Conservation (phyloP, 2,888 invertebrate species). For the Catocala fraxini region DNA sequence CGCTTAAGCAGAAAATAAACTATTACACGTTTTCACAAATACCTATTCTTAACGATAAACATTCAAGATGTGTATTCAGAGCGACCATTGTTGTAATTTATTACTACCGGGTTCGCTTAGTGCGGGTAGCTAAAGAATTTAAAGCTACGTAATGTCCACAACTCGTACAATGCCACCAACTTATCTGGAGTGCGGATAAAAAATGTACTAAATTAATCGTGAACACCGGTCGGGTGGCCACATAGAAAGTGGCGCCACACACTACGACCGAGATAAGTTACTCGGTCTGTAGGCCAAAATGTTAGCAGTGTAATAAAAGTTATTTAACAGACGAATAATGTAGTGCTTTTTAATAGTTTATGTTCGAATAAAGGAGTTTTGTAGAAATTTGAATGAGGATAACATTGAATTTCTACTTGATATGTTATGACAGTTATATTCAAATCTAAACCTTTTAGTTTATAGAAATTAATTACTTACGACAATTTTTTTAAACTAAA, state of each 20-base stretch:
- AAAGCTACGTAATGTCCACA: constrained; percentile 3
- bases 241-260: not conserved
- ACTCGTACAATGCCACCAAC: not conserved
- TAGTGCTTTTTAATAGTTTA: not conserved
- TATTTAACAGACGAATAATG: not conserved
- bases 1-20: not conserved
- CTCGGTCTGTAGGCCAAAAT: not conserved
- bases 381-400: too few relatives aligned
- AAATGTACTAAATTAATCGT: not conserved
- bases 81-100: constrained; percentile 9
- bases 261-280: not conserved
- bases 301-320: not conserved
- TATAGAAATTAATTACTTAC: too few relatives aligned
- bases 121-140: constrained; percentile 3
- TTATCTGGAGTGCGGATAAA: not conserved
- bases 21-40: not conserved
- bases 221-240: not conserved
- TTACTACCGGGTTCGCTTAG: not conserved
- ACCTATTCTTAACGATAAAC: constrained; percentile 5
- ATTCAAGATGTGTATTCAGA: constrained; percentile 1
- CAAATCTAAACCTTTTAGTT: too few relatives aligned
- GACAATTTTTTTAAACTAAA: too few relatives aligned
- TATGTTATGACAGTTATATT: too few relatives aligned
- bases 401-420: too few relatives aligned
- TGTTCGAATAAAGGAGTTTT: too few relatives aligned